Evolutionary conservation across 2,797 vertebrate genomes (phyloP), one percentile per base, ranked within the genome.

Genomic region (Microcaecilia unicolor): DNA sequence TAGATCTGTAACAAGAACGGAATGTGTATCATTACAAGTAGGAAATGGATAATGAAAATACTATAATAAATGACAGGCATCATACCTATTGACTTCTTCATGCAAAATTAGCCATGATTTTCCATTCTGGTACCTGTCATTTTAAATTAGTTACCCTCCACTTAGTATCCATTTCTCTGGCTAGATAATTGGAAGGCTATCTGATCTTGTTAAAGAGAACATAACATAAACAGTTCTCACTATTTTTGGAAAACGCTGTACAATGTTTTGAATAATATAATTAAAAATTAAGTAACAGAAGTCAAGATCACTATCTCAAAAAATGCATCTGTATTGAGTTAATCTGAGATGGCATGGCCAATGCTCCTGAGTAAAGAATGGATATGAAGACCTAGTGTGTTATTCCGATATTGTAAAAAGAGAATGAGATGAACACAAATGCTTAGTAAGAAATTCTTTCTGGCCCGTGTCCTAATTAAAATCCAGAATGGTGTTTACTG

Each of bases 211-310:
- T 60, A 30, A 20, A 37, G 34, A 34, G 39, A 62, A 36, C 51
- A 33, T 34, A 41, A 50, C 51, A 30, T 25, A 55, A 61, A 65
- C 55, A 51, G 44, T 60, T 65, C 47, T 28, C 26, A 5, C 57
- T 51, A 32, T 59, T 66, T 51, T 55, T 64, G 25, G n/a, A 53
- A 48, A 61, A 58, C n/a, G n/a, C n/a, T n/a, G n/a, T 53, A 25
- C 28, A 48, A 37, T 59, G 23, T 51, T 59, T 67, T 55, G 45
- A 34, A 43, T 33, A 39, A 55, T 51, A 19, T 62, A 57, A 65
- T 58, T 64, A 63, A 55, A 66, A 57, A 46, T 48, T 43, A 30
- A 9, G 37, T 24, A 22, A 8, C 37, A 28, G 55, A 43, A 45
- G 19, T 7, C 20, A 20, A 18, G 14, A 37, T 54, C 42, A 38